Conservation (phyloP, 1,140 invertebrate species). For the Caerostris extrusa region DNA sequence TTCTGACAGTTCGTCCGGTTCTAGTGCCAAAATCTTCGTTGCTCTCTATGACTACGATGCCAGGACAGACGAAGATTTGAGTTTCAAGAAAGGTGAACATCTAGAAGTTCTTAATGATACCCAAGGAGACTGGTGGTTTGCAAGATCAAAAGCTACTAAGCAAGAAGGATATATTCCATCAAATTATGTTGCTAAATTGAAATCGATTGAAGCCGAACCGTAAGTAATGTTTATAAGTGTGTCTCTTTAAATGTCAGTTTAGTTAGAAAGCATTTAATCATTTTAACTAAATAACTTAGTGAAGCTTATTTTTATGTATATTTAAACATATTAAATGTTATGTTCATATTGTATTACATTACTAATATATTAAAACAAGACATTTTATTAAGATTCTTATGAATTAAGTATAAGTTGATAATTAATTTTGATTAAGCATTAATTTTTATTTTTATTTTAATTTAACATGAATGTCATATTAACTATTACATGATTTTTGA, state of each 20-base stretch:
- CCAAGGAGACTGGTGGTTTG: constrained; percentile 99
- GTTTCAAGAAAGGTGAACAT: constrained; percentile 98
- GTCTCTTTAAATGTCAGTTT: too few relatives aligned
- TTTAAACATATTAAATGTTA: too few relatives aligned
- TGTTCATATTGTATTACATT: too few relatives aligned
- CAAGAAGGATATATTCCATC: constrained; percentile 99
- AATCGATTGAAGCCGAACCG: constrained; percentile 99
- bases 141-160: constrained; percentile 95
- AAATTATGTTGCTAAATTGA: constrained; percentile 99
- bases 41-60: constrained; percentile 99
- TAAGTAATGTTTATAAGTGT: constrained; percentile 85
- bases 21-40: constrained; percentile 90
- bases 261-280: neutral
- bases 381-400: too few relatives aligned
- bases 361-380: too few relatives aligned
- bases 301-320: neutral
- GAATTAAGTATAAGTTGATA: too few relatives aligned
- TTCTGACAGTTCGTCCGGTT: constrained; percentile 84
- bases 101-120: constrained; percentile 99
- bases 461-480: too few relatives aligned
- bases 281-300: neutral
- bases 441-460: too few relatives aligned
- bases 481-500: too few relatives aligned
- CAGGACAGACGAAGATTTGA: constrained; percentile 98
- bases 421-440: too few relatives aligned